phyloP scores from a whole-genome alignment of 2,113 vertebrate species.

The Coturnix japonica region DNA sequence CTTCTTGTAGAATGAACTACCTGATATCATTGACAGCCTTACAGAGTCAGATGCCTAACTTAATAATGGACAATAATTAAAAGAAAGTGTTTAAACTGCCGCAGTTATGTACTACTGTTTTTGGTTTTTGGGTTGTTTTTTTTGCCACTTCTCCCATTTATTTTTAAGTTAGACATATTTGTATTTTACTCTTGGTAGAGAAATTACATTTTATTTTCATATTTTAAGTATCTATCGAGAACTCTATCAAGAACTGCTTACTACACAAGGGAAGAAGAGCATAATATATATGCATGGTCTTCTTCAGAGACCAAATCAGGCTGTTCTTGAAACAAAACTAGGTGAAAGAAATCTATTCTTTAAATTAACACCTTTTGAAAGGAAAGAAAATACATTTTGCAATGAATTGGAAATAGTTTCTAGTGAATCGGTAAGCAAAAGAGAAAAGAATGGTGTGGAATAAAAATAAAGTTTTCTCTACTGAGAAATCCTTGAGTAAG shows the following conservation, averaged over 20 bases:
- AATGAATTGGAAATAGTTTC: neutral
- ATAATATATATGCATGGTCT: neutral
- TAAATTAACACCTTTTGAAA: neutral
- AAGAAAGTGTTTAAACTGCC: neutral
- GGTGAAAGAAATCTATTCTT: neutral
- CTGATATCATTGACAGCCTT: neutral
- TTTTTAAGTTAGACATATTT: neutral
- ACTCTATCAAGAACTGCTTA: neutral
- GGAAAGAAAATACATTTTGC: neutral
- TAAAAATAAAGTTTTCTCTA: neutral
- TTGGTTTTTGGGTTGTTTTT: neutral
- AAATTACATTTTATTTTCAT: neutral
- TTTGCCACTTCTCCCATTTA: neutral
- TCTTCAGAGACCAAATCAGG: neutral
- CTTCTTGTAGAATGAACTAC: neutral
- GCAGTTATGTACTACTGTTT: neutral
- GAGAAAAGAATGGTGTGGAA: neutral
- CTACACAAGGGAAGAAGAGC: neutral
- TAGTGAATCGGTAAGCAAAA: neutral
- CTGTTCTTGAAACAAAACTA: neutral
- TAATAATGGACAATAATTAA: neutral
- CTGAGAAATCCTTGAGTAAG: neutral
- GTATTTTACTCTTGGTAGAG: neutral
- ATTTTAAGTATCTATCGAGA: neutral
- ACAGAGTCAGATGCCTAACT: neutral